phyloP scores from a whole-genome alignment of 2,888 invertebrate genomes.

The Chymomyza caudatula region DNA sequence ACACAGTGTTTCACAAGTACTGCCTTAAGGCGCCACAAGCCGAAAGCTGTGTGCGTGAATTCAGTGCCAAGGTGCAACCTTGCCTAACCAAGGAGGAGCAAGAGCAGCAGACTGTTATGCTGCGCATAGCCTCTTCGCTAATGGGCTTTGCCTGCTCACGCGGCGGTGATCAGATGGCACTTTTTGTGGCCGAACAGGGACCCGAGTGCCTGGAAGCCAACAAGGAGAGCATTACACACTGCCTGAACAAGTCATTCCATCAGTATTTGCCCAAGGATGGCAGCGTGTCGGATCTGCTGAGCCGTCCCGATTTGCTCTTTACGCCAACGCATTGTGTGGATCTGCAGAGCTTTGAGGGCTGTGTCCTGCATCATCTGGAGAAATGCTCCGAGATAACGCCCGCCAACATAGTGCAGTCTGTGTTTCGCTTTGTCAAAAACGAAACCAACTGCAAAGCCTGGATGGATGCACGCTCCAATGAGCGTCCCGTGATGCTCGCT shows the following conservation, averaged over 20 bases:
- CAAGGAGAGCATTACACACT: slow-evolving; percentile 81
- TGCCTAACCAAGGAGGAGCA: slow-evolving; percentile 83
- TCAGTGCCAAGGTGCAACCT: slow-evolving; percentile 80
- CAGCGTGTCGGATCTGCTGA: slow-evolving; percentile 60
- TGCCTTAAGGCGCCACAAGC: slow-evolving; percentile 80
- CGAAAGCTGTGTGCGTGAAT: slow-evolving; percentile 80
- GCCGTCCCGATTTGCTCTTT: slow-evolving; percentile 81
- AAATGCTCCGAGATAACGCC: slow-evolving; percentile 86
- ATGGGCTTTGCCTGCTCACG: slow-evolving; percentile 86
- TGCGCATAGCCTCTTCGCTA: slow-evolving; percentile 84
- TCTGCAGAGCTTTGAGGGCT: slow-evolving; percentile 73
- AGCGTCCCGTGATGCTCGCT: slow-evolving; percentile 54
- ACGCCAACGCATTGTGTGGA: slow-evolving; percentile 79
- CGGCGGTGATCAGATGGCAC: slow-evolving; percentile 88
- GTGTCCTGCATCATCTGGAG: slow-evolving; percentile 78
- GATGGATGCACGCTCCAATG: slow-evolving; percentile 55
- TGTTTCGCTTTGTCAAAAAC: slow-evolving; percentile 85
- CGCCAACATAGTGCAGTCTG: slow-evolving; percentile 87
- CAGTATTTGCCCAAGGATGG: slow-evolving; percentile 79
- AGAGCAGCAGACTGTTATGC: slow-evolving; percentile 81
- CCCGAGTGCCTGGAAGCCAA: slow-evolving; percentile 85
- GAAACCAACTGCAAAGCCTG: slow-evolving; percentile 81
- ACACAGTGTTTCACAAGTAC: slow-evolving; percentile 86
- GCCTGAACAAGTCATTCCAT: slow-evolving; percentile 82
- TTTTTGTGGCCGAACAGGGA: slow-evolving; percentile 90